Evolutionary conservation across 2,113 vertebrate species (phyloP), one percentile per base, ranked within the genome.

Genomic region (Turnix velox): DNA sequence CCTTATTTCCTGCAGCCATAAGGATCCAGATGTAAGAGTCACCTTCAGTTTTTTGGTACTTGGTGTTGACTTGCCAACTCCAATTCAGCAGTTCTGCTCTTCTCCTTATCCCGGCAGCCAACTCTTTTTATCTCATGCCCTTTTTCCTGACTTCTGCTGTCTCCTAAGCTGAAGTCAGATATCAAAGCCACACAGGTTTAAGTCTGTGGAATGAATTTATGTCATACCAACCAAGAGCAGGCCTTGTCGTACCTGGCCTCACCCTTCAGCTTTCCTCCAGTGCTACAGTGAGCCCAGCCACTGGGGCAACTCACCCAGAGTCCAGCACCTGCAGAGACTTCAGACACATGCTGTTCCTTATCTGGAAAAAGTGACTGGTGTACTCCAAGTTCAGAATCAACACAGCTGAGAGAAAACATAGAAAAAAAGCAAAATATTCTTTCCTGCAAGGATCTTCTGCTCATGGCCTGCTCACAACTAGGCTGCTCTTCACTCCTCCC

Each of bases 161-260:
- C 80, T 94, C 46, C n/a, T 20, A 20, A 20, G 63, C 10, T 42
- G 67, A 55, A 75, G 40, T 15, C 51, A 30, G 48, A 13, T 74
- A 52, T 86, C 68, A 74, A 55, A 93, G 73, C 31, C 55, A 63
- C 43, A 30, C 90, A 88, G 75, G 90, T 92, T 92, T 90, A 71
- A 40, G 62, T 85, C 78, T 90, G 92, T 90, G 82, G 40, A 37
- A 33, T 45, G 67, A 51, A 88, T 91, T 86, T 35, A n/a, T 93
- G 80, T 81, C 86, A 77, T 71, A 71, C 51, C 72, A 58, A 30
- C 58, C 0, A 6, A 77, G 59, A 92, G 74, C 86, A 93, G 80
- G 73, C 72, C 30, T 49, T 69, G 55, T 86, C 7, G 37, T 87
- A 84, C 61, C 93, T 94, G 62, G 91, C 88, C 89, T 94, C 80